Evolutionary conservation across 1,140 invertebrate species (phyloP).

Genomic region (fruit fly (Drosophila melanogaster)): DNA sequence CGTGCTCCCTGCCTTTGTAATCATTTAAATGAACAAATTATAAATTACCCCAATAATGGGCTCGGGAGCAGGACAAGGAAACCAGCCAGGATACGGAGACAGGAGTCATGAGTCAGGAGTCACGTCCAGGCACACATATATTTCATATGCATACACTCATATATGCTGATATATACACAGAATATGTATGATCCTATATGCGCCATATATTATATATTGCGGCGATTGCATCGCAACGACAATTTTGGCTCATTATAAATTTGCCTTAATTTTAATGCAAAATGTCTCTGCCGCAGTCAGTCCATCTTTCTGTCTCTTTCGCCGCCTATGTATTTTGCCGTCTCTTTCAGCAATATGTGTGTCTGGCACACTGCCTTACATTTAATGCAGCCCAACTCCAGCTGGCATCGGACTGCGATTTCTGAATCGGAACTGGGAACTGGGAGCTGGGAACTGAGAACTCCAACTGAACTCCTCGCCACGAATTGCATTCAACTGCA

Average conservation of each 20-base stretch:
- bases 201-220: slow-evolving; percentile 51
- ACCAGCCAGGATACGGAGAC: slow-evolving; percentile 20
- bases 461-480: slow-evolving; percentile 26
- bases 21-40: slow-evolving; percentile 78
- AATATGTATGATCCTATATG: slow-evolving; percentile 28
- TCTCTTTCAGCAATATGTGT: slow-evolving; percentile 40
- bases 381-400: slow-evolving; percentile 65
- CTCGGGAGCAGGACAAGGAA: slow-evolving; percentile 37
- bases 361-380: slow-evolving; percentile 77
- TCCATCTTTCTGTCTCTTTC: slow-evolving; percentile 6
- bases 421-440: slow-evolving; percentile 10
- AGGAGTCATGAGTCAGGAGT: slow-evolving; percentile 22
- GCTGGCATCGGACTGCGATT: slow-evolving; percentile 28
- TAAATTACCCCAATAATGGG: slow-evolving; percentile 74
- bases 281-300: slow-evolving; percentile 57
- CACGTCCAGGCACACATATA: slow-evolving; percentile 30
- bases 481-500: slow-evolving; percentile 58
- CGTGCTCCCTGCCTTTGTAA: slow-evolving; percentile 43
- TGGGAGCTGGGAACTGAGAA: neutral
- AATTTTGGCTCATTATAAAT: slow-evolving; percentile 82
- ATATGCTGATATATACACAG: slow-evolving; percentile 24
- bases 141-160: slow-evolving; percentile 20
- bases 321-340: neutral
- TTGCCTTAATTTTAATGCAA: slow-evolving; percentile 82
- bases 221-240: slow-evolving; percentile 62